A percentile compares a stretch with the other conserved stretches of the same genome.
Conservation (phyloP, 2,113 vertebrate genomes). For the human (Homo sapiens) region GRCh38 chr3:65115501-65116000, state of each 20-base stretch:
- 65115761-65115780: neutral
- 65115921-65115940: neutral
- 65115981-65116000: neutral
- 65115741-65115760: neutral
- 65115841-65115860: neutral
- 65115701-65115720: neutral
- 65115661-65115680: neutral
- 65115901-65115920: neutral
- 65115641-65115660: neutral
- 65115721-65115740: neutral
- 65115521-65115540: neutral
- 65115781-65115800: neutral
- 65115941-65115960: neutral
- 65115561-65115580: neutral
- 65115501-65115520: neutral
- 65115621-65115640: neutral
- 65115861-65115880: neutral
- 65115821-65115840: neutral
- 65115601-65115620: rapidly evolving
- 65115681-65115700: rapidly evolving
- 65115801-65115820: neutral
- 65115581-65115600: neutral
- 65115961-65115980: neutral
- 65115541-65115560: neutral
- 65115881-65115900: neutral